These are phyloP conservation scores for Tetragnatha montana DNA, from an alignment of 2,888 invertebrate species.

Conservation along the genomic window DNA sequence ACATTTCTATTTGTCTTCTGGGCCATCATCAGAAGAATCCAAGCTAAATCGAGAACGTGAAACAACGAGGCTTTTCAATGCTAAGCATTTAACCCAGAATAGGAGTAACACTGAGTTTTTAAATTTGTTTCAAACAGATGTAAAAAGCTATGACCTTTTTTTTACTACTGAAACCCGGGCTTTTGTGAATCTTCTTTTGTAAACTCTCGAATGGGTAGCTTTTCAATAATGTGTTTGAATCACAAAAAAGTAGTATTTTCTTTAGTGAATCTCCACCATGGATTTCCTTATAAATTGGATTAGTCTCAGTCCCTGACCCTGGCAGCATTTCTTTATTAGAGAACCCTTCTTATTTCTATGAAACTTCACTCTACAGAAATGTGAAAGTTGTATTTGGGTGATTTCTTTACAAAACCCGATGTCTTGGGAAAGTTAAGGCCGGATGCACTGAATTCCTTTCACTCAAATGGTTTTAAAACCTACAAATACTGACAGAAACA, in stretches of 20 bases:
- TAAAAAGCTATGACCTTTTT: conserved; percentile 37
- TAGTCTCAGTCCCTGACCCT: conserved; percentile 24
- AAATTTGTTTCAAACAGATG: conserved; percentile 8
- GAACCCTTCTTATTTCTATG: conserved; percentile 7
- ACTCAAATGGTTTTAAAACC: neutral
- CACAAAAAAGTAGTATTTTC: conserved; percentile 2
- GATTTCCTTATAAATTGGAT: conserved; percentile 20
- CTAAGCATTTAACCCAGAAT: neutral
- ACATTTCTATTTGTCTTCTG: too few species aligned
- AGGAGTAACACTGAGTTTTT: conserved; percentile 11
- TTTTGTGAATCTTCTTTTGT: conserved; percentile 37
- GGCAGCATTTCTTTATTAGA: conserved; percentile 24
- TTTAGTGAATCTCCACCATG: conserved; percentile 8
- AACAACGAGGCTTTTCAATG: neutral
- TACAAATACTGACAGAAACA: neutral
- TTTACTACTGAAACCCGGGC: conserved; percentile 23
- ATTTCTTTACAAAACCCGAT: neutral
- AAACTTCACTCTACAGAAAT: conserved; percentile 17
- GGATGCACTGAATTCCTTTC: neutral
- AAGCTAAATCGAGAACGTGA: too few species aligned
- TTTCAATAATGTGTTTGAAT: conserved; percentile 27
- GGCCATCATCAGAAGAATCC: too few species aligned
- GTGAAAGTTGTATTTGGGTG: neutral
- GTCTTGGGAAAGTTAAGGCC: neutral
- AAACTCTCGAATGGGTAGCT: conserved; percentile 10